phyloP scores from a whole-genome alignment of 2,888 invertebrate species.

The Macaria liturata region DNA sequence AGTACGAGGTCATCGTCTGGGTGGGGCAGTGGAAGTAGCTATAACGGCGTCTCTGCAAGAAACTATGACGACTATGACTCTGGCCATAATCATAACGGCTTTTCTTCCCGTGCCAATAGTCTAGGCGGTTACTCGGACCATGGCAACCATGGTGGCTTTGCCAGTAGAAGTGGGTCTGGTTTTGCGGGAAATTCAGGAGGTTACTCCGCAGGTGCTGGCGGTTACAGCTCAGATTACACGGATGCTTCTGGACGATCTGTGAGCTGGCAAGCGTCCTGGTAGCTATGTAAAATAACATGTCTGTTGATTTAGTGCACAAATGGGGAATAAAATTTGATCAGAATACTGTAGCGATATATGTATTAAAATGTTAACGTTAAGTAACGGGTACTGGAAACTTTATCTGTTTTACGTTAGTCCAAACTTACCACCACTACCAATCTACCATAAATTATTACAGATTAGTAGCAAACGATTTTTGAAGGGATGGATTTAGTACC shows the following conservation, averaged over 20 bases:
- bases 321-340: too few relatives aligned
- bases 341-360: too few relatives aligned
- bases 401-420: too few relatives aligned
- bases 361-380: too few relatives aligned
- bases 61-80: constrained; percentile 5
- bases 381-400: too few relatives aligned
- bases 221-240: constrained; percentile 18
- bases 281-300: neutral
- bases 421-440: too few relatives aligned
- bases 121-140: neutral
- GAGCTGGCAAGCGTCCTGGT: constrained; percentile 27
- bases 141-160: constrained; percentile 8
- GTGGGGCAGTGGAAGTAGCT: constrained; percentile 8
- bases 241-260: constrained; percentile 24
- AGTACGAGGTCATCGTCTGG: constrained; percentile 15
- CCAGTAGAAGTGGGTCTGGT: constrained; percentile 1
- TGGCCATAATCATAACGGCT: constrained; percentile 6
- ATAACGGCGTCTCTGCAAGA: neutral
- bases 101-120: neutral
- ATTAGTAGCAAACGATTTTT: too few relatives aligned
- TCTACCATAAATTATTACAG: too few relatives aligned
- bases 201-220: constrained; percentile 14
- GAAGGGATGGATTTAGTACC: too few relatives aligned
- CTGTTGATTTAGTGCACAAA: neutral
- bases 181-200: constrained; percentile 10